These are phyloP conservation scores for Tragopan temminckii DNA, from an alignment of 2,797 vertebrate genomes.

Conservation along the genomic window DNA sequence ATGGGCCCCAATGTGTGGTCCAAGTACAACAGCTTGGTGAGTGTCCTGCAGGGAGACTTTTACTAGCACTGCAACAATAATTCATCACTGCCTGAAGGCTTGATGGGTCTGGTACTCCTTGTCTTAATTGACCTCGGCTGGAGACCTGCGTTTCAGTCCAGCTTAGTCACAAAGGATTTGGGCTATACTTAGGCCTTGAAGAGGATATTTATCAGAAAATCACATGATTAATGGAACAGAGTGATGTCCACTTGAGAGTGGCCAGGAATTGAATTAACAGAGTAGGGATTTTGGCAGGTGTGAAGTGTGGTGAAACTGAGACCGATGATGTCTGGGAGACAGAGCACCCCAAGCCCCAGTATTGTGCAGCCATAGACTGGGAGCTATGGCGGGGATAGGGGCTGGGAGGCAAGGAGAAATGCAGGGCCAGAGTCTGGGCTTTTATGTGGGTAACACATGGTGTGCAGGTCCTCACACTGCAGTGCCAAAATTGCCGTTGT, in stretches of 20 bases:
- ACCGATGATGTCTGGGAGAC: neutral
- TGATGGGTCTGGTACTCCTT: conserved; percentile 55
- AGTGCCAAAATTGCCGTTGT: neutral
- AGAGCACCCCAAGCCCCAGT: neutral
- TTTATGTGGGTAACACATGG: neutral
- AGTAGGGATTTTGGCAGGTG: conserved; percentile 41
- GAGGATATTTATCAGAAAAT: conserved; percentile 55
- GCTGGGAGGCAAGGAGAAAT: neutral
- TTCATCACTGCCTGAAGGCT: conserved; percentile 66
- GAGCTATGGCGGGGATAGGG: neutral
- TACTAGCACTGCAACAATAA: conserved; percentile 64
- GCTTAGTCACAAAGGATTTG: conserved; percentile 36
- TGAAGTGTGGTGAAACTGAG: neutral
- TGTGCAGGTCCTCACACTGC: neutral
- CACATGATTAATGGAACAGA: conserved; percentile 54
- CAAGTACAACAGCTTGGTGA: conserved; percentile 73
- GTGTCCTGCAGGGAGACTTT: conserved; percentile 74
- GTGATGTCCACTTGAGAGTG: neutral
- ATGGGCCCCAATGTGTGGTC: conserved; percentile 69
- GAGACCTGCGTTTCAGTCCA: conserved; percentile 21
- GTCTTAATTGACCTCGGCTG: conserved; percentile 70
- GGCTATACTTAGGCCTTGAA: conserved; percentile 9
- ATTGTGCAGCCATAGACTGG: neutral
- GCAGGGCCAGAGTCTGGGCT: neutral
- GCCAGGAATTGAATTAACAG: conserved; percentile 49